Evolutionary conservation across 2,888 invertebrate species (phyloP).

Genomic region (Ochlodes sylvanus): DNA sequence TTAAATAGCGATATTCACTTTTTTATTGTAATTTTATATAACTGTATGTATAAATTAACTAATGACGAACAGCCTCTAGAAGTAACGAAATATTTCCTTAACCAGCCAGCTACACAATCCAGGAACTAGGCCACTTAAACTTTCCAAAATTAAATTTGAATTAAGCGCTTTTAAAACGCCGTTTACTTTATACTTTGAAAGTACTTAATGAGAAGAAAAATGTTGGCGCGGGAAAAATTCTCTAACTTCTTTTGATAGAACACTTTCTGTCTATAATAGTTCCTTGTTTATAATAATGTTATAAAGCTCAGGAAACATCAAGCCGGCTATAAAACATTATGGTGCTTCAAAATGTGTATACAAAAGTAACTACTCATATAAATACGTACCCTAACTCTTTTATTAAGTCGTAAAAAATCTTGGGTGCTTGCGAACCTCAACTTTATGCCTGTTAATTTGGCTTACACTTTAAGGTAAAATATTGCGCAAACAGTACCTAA

Average conservation of each 20-base stretch:
- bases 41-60: too few species aligned
- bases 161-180: conserved; percentile 32
- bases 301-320: not conserved
- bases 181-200: conserved; percentile 37
- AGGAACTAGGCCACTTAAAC: conserved; percentile 28
- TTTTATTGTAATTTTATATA: too few species aligned
- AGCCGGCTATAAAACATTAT: too few species aligned
- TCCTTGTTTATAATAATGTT: not conserved
- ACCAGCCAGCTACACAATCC: not conserved
- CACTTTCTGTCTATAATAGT: not conserved
- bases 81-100: not conserved
- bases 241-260: conserved; percentile 14
- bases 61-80: not conserved
- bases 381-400: too few species aligned
- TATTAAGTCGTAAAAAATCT: not conserved
- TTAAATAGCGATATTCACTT: too few species aligned
- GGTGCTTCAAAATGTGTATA: too few species aligned
- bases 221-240: conserved; percentile 28
- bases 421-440: too few species aligned
- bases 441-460: not conserved
- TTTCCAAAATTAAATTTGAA: conserved; percentile 35
- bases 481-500: not conserved
- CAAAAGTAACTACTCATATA: too few species aligned
- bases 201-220: conserved; percentile 37
- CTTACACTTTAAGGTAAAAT: not conserved